These are phyloP conservation scores for Drosophila longiperda DNA, from an alignment of 2,888 invertebrate genomes.

Conservation along the genomic window DNA sequence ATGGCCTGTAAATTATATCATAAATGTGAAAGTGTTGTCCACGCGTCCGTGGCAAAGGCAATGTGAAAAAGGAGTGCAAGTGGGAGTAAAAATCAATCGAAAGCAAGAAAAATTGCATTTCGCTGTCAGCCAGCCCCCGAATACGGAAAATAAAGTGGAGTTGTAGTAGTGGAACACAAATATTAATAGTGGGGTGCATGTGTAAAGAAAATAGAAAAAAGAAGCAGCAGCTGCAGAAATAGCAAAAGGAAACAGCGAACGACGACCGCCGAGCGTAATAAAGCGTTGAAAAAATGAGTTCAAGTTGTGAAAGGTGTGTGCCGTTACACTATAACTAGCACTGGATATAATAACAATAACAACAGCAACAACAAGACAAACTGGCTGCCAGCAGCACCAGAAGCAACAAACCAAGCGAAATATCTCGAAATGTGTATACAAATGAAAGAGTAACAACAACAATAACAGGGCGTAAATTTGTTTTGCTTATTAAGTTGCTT, in stretches of 20 bases:
- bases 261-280: conserved; percentile 55
- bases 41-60: conserved; percentile 47
- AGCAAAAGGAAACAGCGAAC: conserved; percentile 76
- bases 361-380: conserved; percentile 26
- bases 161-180: conserved; percentile 53
- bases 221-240: conserved; percentile 70
- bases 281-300: conserved; percentile 81
- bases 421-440: conserved; percentile 67
- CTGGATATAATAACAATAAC: conserved; percentile 39
- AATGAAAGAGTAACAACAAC: conserved; percentile 50
- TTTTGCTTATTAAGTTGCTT: conserved; percentile 56
- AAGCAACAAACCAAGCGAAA: conserved; percentile 43
- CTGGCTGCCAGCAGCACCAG: background rate
- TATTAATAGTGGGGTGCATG: conserved; percentile 65
- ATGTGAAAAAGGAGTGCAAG: conserved; percentile 65
- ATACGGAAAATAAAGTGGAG: conserved; percentile 68
- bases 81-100: conserved; percentile 68
- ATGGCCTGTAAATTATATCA: conserved; percentile 74
- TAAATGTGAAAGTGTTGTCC: conserved; percentile 70
- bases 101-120: conserved; percentile 76
- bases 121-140: conserved; percentile 50
- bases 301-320: conserved; percentile 84
- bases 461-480: conserved; percentile 50
- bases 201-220: conserved; percentile 55
- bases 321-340: conserved; percentile 68